A percentile compares a stretch with the other conserved stretches of the same genome.
These are phyloP conservation scores for Triplophysa dalaica DNA, from an alignment of 2,113 vertebrate genomes.

Conservation along the genomic window DNA sequence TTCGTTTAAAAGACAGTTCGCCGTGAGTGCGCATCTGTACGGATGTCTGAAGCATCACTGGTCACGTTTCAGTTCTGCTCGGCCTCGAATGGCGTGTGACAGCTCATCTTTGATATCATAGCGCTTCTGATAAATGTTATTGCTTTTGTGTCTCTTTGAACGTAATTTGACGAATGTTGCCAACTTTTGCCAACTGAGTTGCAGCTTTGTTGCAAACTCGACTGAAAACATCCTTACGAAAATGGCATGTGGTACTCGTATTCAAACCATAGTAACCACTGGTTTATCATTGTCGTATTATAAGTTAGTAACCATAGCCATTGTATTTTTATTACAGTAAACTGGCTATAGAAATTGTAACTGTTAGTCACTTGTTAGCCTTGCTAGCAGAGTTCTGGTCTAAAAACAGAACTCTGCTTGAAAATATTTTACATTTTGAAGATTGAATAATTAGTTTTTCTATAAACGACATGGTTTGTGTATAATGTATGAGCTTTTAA, in stretches of 20 bases:
- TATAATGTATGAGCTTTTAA: neutral
- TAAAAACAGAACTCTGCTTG: neutral
- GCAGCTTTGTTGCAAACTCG: neutral
- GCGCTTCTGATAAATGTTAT: neutral
- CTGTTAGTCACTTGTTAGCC: neutral
- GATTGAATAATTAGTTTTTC: neutral
- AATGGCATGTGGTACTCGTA: no score
- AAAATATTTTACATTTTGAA: neutral
- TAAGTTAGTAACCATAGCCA: no score
- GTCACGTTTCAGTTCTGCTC: constrained; percentile 25
- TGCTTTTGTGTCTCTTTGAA: neutral
- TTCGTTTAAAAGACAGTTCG: neutral
- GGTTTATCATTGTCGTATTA: no score
- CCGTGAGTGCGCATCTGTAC: neutral
- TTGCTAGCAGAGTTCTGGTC: neutral
- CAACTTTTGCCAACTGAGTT: no score
- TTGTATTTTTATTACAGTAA: no score
- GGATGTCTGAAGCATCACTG: constrained; percentile 22
- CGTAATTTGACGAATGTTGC: no score
- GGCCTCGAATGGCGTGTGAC: constrained; percentile 25
- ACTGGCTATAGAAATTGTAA: no score
- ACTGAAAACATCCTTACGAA: no score
- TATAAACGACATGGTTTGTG: neutral
- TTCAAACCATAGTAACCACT: no score
- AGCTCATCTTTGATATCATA: neutral